phyloP scores from a whole-genome alignment of 2,888 invertebrate species.

The Balanococcus diminutus region DNA sequence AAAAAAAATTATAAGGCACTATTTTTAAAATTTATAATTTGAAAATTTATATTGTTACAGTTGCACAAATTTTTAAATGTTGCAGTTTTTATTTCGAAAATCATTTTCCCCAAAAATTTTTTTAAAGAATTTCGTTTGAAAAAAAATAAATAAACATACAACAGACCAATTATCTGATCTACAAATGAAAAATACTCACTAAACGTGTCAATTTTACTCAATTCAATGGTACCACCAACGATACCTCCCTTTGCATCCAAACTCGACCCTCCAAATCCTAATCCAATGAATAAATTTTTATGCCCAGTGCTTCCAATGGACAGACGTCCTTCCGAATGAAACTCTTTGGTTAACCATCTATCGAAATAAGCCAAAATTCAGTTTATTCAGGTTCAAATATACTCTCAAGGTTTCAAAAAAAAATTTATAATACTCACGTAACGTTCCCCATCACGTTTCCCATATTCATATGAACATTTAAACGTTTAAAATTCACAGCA shows the following conservation, averaged over 20 bases:
- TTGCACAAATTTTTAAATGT: no score
- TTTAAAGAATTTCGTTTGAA: no score
- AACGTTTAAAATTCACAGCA: constrained; percentile 92
- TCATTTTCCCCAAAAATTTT: no score
- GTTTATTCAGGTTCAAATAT: neutral
- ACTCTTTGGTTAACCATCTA: constrained; percentile 86
- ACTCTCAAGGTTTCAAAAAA: neutral
- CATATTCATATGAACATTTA: constrained; percentile 99
- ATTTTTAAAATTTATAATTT: no score
- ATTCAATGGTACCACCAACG: constrained; percentile 93
- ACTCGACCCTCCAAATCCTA: constrained; percentile 86
- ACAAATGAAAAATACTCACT: constrained; percentile 66
- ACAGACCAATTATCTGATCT: no score
- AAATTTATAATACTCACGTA: constrained; percentile 64
- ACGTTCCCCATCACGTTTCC: constrained; percentile 99
- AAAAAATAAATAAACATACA: no score
- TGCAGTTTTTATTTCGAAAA: no score
- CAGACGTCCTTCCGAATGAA: constrained; percentile 87
- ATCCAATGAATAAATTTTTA: constrained; percentile 88
- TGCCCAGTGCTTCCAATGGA: constrained; percentile 93
- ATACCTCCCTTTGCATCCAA: constrained; percentile 97
- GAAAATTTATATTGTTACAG: no score
- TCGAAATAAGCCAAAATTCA: no score
- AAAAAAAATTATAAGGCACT: no score
- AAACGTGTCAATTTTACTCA: constrained; percentile 85